Conservation (phyloP, 2,797 vertebrate genomes). For the Streptopelia turtur region DNA sequence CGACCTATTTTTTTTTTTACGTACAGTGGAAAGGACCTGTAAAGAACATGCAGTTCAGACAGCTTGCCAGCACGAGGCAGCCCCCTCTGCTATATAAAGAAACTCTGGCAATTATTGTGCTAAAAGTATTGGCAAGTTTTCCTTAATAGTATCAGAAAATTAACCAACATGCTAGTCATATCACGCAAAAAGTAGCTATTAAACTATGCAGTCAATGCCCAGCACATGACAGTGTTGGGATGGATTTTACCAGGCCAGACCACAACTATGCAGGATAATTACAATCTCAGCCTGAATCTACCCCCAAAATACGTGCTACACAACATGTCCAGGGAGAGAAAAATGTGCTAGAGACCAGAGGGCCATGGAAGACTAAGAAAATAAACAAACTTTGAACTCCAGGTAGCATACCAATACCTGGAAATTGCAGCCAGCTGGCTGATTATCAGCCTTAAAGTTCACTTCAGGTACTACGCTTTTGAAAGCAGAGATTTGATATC, state of each 20-base stretch:
- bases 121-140: neutral
- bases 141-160: neutral
- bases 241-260: constrained; percentile 35
- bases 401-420: neutral
- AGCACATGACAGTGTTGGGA: constrained; percentile 34
- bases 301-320: constrained; percentile 17
- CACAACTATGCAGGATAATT: constrained; percentile 51
- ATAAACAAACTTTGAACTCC: constrained; percentile 22
- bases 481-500: neutral
- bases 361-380: neutral
- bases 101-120: neutral
- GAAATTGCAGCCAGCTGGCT: neutral
- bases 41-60: neutral
- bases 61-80: neutral
- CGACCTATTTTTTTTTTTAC: neutral
- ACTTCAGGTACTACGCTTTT: neutral
- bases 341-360: constrained; percentile 24
- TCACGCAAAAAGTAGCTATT: constrained; percentile 25
- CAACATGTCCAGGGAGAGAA: neutral
- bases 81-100: neutral
- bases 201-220: neutral
- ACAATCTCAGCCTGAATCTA: neutral
- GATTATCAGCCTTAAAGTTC: neutral
- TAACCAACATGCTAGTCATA: neutral
- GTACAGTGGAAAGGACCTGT: neutral